Percentiles rank a stretch among this genome's conserved stretches.
These are phyloP conservation scores for Solea senegalensis DNA, from an alignment of 2,113 vertebrate species.

Conservation along the genomic window DNA sequence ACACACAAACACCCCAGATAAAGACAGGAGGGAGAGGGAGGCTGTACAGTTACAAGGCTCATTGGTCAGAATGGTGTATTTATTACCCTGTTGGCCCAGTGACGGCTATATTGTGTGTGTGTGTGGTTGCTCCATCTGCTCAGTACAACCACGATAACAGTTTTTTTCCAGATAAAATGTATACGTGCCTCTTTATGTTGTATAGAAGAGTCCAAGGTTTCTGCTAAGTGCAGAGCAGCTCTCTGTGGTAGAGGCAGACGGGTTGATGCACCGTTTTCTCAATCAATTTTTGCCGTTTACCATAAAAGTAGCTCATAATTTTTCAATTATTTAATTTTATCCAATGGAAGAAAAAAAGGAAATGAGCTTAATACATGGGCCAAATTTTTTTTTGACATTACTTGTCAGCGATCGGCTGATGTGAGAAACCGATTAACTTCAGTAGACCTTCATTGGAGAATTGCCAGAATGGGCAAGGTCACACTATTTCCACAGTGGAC, in stretches of 20 bases:
- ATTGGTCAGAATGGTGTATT: slow-evolving; percentile 46
- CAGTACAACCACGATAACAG: slow-evolving; percentile 9
- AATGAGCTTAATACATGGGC: too few relatives aligned
- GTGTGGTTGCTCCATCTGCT: slow-evolving; percentile 7
- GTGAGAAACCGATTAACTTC: too few relatives aligned
- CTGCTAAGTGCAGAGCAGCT: background rate
- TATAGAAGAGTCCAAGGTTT: slow-evolving; percentile 20
- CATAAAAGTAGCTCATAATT: too few relatives aligned
- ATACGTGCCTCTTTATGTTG: background rate
- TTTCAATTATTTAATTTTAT: too few relatives aligned
- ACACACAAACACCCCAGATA: slow-evolving; percentile 1
- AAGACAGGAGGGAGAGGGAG: slow-evolving; percentile 10
- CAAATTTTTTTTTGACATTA: too few relatives aligned
- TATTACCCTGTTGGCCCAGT: slow-evolving; percentile 16
- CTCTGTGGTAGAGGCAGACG: too few relatives aligned
- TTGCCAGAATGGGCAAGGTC: too few relatives aligned
- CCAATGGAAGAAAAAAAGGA: too few relatives aligned
- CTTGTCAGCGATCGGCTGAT: too few relatives aligned
- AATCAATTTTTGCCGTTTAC: too few relatives aligned
- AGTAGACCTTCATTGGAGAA: background rate
- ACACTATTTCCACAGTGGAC: background rate
- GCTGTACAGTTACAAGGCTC: slow-evolving; percentile 46
- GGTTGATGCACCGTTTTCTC: too few relatives aligned
- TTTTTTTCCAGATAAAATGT: slow-evolving; percentile 2
- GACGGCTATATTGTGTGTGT: slow-evolving; percentile 20